Percentiles rank a stretch among this genome's conserved stretches.
phyloP scores from a whole-genome alignment of 53 echinoderm and acorn worm genomes.

The Holothuria scabra region DNA sequence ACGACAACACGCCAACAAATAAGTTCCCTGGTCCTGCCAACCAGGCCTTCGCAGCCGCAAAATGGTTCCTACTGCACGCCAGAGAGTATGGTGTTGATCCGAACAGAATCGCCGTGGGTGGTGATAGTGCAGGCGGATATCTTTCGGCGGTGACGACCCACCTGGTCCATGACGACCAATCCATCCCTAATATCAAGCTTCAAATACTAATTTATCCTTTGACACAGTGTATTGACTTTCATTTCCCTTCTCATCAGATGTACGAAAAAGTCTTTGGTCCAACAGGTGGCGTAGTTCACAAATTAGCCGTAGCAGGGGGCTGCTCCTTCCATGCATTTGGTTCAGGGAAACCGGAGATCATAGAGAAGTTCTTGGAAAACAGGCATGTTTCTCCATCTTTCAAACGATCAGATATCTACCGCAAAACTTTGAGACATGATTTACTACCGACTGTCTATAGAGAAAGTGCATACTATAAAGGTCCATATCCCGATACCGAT shows the following conservation, averaged over 20 bases:
- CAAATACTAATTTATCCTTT: conserved; percentile 53
- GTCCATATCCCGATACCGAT: not conserved
- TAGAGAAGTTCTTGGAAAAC: conserved; percentile 40
- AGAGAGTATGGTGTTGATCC: conserved; percentile 63
- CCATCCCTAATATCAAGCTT: conserved; percentile 64
- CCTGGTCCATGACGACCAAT: conserved; percentile 53
- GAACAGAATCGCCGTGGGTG: conserved; percentile 64
- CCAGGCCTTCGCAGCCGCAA: conserved; percentile 58
- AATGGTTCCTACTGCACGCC: conserved; percentile 70
- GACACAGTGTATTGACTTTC: conserved; percentile 66
- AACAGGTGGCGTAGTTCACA: not conserved
- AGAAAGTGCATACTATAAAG: not conserved
- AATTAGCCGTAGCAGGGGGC: not conserved
- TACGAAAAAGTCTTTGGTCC: not conserved
- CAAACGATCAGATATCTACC: conserved; percentile 47
- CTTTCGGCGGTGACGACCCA: conserved; percentile 69
- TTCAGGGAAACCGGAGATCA: not conserved
- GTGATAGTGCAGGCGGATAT: conserved; percentile 86
- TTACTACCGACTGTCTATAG: not conserved
- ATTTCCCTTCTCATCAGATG: conserved; percentile 75
- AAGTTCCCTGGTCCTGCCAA: conserved; percentile 12
- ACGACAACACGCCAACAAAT: conserved; percentile 69
- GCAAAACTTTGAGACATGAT: conserved; percentile 12
- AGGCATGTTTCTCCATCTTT: conserved; percentile 54
- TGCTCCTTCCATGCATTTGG: conserved; percentile 17